Evolutionary conservation across 2,797 vertebrate species (phyloP), one percentile per base, ranked within the genome.

Genomic region (Phrynocephalus vlangalii): DNA sequence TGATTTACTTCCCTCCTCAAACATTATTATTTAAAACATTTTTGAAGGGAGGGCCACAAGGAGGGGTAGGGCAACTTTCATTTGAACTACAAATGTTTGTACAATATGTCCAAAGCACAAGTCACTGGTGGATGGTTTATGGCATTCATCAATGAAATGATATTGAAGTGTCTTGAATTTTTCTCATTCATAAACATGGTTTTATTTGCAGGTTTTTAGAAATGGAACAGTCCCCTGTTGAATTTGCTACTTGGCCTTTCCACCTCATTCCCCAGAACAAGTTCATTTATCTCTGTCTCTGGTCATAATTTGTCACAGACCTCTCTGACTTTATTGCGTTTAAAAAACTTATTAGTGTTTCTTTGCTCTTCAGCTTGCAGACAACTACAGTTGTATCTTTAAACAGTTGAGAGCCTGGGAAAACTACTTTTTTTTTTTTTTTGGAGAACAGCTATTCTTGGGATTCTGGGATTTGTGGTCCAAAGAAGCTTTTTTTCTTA

Each of bases 71-170:
- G 79, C 92, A 88, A 94, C 79, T 87, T 92, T 93, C 93, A 83
- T 89, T 90, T 0, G 1, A 93, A 84, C 0, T 89, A 87, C 82
- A 91, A 81, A 84, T 85, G 66, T 94, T 91, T 95, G 86, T 95
- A 90, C 84, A 88, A 91, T 16, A 90, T 0, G 72, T 90, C 91
- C 94, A 91, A 95, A 96, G 96, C 95, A 96, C 94, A 95, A 95
- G 87, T 90, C 92, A 20, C 91, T 91, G 91, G 87, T 92, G 89
- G 50, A 67, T 92, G 86, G 90, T 93, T 92, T 94, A 93, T 87
- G 85, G 91, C 90, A 76, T 95, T 93, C 87, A 83, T 90, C 88
- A 90, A 81, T 89, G 91, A 89, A 92, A 82, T 79, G 94, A 63
- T 63, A 28, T 33, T 33, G 92, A 88, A 83, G 90, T 78, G 86